Evolutionary conservation across 2,888 invertebrate species (phyloP).

Genomic region (Drosophila nigritarsus): DNA sequence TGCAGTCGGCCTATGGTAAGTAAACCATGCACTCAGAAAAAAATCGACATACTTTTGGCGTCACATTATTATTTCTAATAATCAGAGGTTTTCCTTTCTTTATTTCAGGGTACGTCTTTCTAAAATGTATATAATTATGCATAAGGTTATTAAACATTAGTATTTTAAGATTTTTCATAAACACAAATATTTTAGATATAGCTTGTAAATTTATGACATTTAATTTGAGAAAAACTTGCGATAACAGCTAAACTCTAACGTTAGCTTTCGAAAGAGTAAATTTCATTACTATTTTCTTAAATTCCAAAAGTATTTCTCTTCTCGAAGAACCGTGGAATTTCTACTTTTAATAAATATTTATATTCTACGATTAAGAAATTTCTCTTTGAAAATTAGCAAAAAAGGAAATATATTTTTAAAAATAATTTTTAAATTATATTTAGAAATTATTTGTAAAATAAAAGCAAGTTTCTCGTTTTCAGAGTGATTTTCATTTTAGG

Average conservation of each 20-base stretch:
- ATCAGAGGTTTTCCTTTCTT: background rate
- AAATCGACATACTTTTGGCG: background rate
- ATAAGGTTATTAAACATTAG: background rate
- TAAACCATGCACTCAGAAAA: constrained; percentile 30
- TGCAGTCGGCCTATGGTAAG: constrained; percentile 40
- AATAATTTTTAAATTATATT: background rate
- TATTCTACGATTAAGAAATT: too few species aligned
- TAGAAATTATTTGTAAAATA: background rate
- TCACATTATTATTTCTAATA: background rate
- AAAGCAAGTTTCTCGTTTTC: background rate
- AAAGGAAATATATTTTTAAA: background rate
- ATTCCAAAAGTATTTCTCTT: background rate
- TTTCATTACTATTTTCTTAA: background rate
- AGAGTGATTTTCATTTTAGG: background rate
- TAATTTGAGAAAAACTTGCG: background rate
- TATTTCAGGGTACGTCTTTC: background rate
- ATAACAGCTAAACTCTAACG: background rate
- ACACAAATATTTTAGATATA: background rate
- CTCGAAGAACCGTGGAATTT: background rate
- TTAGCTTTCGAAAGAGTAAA: background rate
- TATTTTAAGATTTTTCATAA: background rate
- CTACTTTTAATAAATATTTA: background rate
- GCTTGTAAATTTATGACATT: background rate
- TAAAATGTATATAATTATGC: background rate
- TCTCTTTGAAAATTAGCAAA: background rate